phyloP scores from a whole-genome alignment of 1,140 invertebrate genomes.

The Caligus rogercresseyi region DNA sequence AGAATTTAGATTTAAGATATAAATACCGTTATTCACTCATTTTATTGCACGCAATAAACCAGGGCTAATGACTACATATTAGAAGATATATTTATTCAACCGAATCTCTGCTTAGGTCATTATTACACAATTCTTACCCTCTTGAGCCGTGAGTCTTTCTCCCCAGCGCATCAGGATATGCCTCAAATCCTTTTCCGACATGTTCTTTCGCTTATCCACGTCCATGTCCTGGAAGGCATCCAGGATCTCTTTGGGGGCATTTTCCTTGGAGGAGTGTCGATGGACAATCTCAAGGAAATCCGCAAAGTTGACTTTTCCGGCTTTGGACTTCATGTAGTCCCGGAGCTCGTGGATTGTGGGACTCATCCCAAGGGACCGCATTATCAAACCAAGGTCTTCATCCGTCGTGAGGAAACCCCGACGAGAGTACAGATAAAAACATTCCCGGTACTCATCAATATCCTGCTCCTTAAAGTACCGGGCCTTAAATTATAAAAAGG shows the following conservation, averaged over 20 bases:
- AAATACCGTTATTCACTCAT: conserved; percentile 17
- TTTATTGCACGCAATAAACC: too few species aligned
- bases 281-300: conserved; percentile 91
- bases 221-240: conserved; percentile 75
- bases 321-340: conserved; percentile 63
- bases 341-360: conserved; percentile 77
- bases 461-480: conserved; percentile 33
- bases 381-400: conserved; percentile 78
- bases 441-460: conserved; percentile 63
- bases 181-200: conserved; percentile 61
- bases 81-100: too few species aligned
- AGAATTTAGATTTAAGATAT: too few species aligned
- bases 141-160: conserved; percentile 67
- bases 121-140: conserved; percentile 42
- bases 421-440: conserved; percentile 76
- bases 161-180: conserved; percentile 77
- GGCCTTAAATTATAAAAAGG: conserved; percentile 29
- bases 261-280: conserved; percentile 62
- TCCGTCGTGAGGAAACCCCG: conserved; percentile 65
- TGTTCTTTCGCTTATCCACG: conserved; percentile 46
- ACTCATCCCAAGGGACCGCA: conserved; percentile 77
- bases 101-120: background rate
- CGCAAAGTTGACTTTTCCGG: conserved; percentile 81
- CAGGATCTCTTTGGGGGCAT: conserved; percentile 69
- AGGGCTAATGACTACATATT: too few species aligned